phyloP scores from a whole-genome alignment of 2,113 vertebrate species.

The Nothocercus julius region DNA sequence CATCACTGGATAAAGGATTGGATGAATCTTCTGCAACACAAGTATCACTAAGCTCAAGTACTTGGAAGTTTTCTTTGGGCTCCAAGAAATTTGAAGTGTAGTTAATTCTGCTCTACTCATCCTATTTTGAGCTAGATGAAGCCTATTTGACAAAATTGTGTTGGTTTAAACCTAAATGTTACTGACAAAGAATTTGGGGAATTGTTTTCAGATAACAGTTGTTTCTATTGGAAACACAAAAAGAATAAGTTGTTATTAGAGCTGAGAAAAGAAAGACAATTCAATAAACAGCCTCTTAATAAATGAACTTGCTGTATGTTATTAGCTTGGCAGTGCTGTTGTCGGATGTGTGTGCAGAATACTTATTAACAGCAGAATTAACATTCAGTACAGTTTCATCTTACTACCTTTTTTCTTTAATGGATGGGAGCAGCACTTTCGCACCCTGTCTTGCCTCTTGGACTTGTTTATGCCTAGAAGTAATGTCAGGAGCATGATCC shows the following conservation, averaged over 20 bases:
- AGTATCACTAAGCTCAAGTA: not conserved
- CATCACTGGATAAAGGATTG: not conserved
- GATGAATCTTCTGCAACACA: not conserved
- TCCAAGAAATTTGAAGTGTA: not conserved
- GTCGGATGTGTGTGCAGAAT: not conserved
- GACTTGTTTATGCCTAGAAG: not conserved
- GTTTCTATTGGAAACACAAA: not conserved
- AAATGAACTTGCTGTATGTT: not conserved
- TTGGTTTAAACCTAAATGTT: not conserved
- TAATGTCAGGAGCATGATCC: not conserved
- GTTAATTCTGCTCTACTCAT: not conserved
- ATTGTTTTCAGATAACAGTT: not conserved
- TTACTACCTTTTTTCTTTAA: not conserved
- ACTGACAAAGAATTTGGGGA: not conserved
- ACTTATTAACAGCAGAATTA: not conserved
- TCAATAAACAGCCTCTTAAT: not conserved
- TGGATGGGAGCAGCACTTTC: not conserved
- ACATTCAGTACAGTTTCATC: not conserved
- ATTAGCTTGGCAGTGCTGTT: not conserved
- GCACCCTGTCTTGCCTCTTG: not conserved
- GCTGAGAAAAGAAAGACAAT: not conserved
- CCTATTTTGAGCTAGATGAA: not conserved
- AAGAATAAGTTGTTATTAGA: not conserved
- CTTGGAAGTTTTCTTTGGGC: not conserved
- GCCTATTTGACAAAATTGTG: not conserved